A percentile compares a stretch with the other conserved stretches of the same genome.
Conservation (phyloP, 2,113 vertebrate genomes). For the Oncorhynchus gorbuscha region DNA sequence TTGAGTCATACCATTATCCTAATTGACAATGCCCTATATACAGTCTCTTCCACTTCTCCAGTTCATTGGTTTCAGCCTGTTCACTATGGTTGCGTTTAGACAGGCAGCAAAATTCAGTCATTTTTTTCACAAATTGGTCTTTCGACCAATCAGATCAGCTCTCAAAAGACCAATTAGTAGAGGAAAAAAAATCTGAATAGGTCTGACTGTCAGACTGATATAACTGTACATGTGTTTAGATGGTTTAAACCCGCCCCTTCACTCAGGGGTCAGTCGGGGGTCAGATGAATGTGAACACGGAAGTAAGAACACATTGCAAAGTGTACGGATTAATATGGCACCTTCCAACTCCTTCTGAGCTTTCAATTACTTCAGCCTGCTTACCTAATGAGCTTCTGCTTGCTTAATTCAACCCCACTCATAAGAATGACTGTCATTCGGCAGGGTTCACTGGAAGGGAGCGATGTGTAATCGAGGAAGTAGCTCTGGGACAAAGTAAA, state of each 20-base stretch:
- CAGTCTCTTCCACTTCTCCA: neutral
- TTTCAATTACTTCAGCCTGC: constrained; percentile 29
- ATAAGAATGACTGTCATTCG: constrained; percentile 18
- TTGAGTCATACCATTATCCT: too few relatives aligned
- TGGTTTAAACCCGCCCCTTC: neutral
- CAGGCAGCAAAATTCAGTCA: too few relatives aligned
- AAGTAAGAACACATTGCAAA: neutral
- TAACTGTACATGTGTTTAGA: neutral
- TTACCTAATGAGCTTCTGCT: constrained; percentile 50
- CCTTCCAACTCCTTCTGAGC: constrained; percentile 26
- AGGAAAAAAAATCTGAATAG: too few relatives aligned
- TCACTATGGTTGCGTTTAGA: neutral
- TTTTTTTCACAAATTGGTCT: too few relatives aligned
- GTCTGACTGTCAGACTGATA: too few relatives aligned
- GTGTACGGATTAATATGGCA: neutral
- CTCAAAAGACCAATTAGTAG: too few relatives aligned
- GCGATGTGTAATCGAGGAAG: constrained; percentile 3
- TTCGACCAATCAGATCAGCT: too few relatives aligned
- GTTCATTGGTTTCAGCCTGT: neutral
- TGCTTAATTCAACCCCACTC: constrained; percentile 40
- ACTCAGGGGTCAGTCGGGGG: neutral
- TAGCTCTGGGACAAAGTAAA: neutral
- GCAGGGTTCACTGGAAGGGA: constrained; percentile 14
- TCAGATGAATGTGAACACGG: neutral
- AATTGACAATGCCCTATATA: neutral